Percentiles rank a stretch among this genome's conserved stretches.
phyloP scores from a whole-genome alignment of 2,113 vertebrate species.

The Brienomyrus brachyistius region DNA sequence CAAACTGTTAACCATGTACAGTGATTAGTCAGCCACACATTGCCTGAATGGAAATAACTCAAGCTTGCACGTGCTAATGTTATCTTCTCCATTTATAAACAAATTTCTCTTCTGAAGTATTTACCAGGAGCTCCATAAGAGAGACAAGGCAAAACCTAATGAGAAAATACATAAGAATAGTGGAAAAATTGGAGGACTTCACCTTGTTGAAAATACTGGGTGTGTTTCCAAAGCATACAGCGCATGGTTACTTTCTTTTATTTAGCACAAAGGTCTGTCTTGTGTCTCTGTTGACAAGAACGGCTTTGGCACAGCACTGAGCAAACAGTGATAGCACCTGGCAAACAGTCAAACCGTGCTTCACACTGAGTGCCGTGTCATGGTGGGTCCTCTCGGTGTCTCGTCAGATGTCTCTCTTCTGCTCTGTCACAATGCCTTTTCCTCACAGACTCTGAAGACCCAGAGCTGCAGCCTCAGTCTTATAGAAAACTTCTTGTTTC shows the following conservation, averaged over 20 bases:
- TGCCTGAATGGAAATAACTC: background rate
- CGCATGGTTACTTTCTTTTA: background rate
- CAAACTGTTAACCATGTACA: slow-evolving; percentile 24
- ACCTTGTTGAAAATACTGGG: background rate
- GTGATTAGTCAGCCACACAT: background rate
- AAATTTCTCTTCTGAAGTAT: background rate
- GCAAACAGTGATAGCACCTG: background rate
- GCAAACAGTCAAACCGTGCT: background rate
- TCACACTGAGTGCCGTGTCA: background rate
- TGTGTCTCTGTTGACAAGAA: background rate
- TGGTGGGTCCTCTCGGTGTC: background rate
- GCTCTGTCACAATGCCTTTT: background rate
- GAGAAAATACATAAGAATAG: background rate
- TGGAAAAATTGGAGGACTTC: background rate
- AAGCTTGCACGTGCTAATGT: background rate
- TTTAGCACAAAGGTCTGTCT: background rate
- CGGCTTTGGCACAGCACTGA: background rate
- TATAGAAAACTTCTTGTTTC: background rate
- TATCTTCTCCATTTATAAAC: background rate
- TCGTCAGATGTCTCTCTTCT: background rate
- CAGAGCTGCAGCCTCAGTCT: background rate
- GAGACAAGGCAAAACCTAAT: background rate
- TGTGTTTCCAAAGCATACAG: background rate
- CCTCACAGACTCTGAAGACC: background rate
- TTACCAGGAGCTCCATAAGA: background rate